A percentile compares a stretch with the other conserved stretches of the same genome.
phyloP scores from a whole-genome alignment of 1,140 invertebrate species.

The Onthophagus taurus region DNA sequence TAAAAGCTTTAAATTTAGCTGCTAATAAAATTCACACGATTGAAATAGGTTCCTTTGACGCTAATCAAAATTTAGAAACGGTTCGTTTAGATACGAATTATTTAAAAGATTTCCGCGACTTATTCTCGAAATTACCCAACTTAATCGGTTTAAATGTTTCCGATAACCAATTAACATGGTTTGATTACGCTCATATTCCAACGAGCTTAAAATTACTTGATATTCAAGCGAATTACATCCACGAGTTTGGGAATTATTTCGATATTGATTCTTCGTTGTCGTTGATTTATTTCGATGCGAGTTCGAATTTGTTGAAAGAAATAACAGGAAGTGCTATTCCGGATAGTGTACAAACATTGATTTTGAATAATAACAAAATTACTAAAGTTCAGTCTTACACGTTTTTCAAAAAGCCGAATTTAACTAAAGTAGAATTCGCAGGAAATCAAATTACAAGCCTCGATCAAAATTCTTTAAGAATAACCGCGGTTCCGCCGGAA shows the following conservation, averaged over 20 bases:
- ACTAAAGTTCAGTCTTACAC: slow-evolving; percentile 81
- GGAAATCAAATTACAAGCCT: slow-evolving; percentile 76
- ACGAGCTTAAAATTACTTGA: slow-evolving; percentile 82
- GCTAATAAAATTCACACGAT: slow-evolving; percentile 77
- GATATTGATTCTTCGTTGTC: slow-evolving; percentile 76
- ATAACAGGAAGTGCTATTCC: slow-evolving; percentile 78
- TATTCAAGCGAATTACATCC: slow-evolving; percentile 79
- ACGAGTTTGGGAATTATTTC: slow-evolving; percentile 81
- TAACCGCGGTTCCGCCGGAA: slow-evolving; percentile 67
- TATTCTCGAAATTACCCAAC: slow-evolving; percentile 78
- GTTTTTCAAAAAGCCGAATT: slow-evolving; percentile 87
- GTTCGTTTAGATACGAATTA: slow-evolving; percentile 83
- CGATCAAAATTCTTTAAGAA: slow-evolving; percentile 75
- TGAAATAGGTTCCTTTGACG: slow-evolving; percentile 77
- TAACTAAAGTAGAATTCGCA: slow-evolving; percentile 76
- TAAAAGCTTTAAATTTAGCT: slow-evolving; percentile 82
- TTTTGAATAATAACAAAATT: slow-evolving; percentile 79
- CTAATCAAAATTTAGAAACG: slow-evolving; percentile 73
- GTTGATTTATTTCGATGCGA: slow-evolving; percentile 76
- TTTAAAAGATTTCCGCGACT: slow-evolving; percentile 70
- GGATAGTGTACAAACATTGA: slow-evolving; percentile 75
- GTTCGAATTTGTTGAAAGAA: slow-evolving; percentile 74
- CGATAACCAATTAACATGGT: slow-evolving; percentile 78
- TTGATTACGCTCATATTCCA: slow-evolving; percentile 87
- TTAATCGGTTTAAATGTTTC: slow-evolving; percentile 88